A percentile compares a stretch with the other conserved stretches of the same genome.
These are phyloP conservation scores for Lathamus discolor DNA, from an alignment of 2,113 vertebrate species.

Conservation along the genomic window DNA sequence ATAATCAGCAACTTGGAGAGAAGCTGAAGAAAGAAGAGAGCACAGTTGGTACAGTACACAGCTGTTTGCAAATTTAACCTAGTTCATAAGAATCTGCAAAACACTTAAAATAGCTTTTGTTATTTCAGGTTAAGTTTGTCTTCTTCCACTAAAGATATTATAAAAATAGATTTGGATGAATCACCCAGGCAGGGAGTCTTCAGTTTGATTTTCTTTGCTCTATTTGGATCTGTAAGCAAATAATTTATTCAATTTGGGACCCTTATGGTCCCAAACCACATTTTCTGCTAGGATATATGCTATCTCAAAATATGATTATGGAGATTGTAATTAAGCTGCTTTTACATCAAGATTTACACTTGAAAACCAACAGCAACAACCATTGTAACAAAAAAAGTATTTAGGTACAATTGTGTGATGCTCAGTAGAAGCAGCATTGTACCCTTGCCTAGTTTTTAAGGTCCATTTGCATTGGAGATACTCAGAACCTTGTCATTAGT, in stretches of 20 bases:
- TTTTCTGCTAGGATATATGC: not conserved
- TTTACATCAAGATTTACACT: not conserved
- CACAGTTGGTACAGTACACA: constrained; percentile 82
- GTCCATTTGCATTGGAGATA: not conserved
- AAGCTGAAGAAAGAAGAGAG: constrained; percentile 75
- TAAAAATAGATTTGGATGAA: not conserved
- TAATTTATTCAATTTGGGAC: not conserved
- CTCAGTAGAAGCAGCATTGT: not conserved
- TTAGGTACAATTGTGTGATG: not conserved
- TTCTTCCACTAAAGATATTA: not conserved
- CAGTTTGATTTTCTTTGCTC: not conserved
- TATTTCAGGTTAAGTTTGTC: not conserved
- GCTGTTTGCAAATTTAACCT: not conserved
- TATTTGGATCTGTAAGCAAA: not conserved
- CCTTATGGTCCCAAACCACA: not conserved
- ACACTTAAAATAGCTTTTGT: not conserved
- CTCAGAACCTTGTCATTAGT: not conserved
- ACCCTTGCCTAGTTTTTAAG: not conserved
- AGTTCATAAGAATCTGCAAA: not conserved
- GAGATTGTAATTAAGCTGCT: not conserved
- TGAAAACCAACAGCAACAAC: not conserved
- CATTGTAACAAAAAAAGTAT: not conserved
- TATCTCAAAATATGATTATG: not conserved
- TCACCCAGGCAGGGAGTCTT: not conserved
- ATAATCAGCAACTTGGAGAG: constrained; percentile 84